phyloP scores from a whole-genome alignment of 2,888 invertebrate genomes.

The Gryllus longicercus region DNA sequence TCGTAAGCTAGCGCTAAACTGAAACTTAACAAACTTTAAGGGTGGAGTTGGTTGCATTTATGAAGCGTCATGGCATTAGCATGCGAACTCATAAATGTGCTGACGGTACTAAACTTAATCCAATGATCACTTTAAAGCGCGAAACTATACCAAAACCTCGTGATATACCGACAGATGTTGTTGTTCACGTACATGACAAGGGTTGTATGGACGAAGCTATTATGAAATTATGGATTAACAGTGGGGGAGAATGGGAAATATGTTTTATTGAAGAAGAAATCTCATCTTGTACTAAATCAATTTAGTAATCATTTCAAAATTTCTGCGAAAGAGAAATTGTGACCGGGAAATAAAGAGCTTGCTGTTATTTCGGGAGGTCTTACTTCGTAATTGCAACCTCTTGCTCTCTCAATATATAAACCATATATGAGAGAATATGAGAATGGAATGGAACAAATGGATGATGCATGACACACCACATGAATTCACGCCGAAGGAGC shows the following conservation, averaged over 20 bases:
- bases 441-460: not conserved
- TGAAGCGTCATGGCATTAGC: not conserved
- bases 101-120: not conserved
- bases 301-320: slow-evolving; percentile 20
- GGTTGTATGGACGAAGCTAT: too few relatives aligned
- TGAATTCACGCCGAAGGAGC: slow-evolving; percentile 7
- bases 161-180: not conserved
- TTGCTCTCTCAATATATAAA: not conserved
- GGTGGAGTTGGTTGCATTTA: not conserved
- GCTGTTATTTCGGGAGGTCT: not conserved
- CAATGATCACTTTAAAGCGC: not conserved
- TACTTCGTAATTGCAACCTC: slow-evolving; percentile 20
- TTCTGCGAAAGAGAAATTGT: not conserved
- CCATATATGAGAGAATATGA: not conserved
- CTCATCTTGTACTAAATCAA: not conserved
- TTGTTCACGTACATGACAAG: not conserved
- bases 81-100: not conserved
- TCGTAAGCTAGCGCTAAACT: not conserved
- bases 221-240: too few relatives aligned
- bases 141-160: not conserved
- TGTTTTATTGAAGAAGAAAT: slow-evolving; percentile 21
- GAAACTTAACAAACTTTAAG: not conserved
- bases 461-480: not conserved
- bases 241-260: not conserved
- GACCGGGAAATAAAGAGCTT: not conserved